phyloP scores from a whole-genome alignment of 2,888 invertebrate genomes.

The Caenorhabditis uteleia region DNA sequence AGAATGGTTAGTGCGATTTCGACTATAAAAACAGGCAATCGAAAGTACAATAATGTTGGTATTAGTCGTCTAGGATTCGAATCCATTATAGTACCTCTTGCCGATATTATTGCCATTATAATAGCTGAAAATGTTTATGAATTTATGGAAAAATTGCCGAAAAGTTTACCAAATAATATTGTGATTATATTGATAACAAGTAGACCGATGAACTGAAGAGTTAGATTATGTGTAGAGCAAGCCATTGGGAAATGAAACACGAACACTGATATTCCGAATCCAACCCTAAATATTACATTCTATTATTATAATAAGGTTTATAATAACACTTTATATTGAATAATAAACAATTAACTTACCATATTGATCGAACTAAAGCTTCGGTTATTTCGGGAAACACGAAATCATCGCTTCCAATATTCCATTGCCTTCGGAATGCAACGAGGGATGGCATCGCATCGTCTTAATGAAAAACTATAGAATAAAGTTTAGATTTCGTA shows the following conservation, averaged over 20 bases:
- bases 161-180: constrained; percentile 26
- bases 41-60: constrained; percentile 74
- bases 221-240: constrained; percentile 48
- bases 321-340: background rate
- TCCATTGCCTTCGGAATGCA: constrained; percentile 87
- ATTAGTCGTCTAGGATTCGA: constrained; percentile 76
- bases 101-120: constrained; percentile 64
- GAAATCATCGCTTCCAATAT: constrained; percentile 88
- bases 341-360: constrained; percentile 71
- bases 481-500: background rate
- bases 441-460: constrained; percentile 83
- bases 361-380: constrained; percentile 71
- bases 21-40: constrained; percentile 80
- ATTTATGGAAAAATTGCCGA: background rate
- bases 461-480: constrained; percentile 4
- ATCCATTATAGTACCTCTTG: constrained; percentile 81
- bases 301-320: too few species aligned
- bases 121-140: constrained; percentile 32
- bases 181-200: constrained; percentile 69
- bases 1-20: constrained; percentile 82
- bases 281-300: too few species aligned
- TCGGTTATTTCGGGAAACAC: constrained; percentile 80
- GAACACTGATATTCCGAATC: constrained; percentile 47
- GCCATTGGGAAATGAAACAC: constrained; percentile 60
- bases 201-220: constrained; percentile 36